Base-by-base conservation (phyloP, 2,797 vertebrate genomes). In the Argya squamiceps region DNA sequence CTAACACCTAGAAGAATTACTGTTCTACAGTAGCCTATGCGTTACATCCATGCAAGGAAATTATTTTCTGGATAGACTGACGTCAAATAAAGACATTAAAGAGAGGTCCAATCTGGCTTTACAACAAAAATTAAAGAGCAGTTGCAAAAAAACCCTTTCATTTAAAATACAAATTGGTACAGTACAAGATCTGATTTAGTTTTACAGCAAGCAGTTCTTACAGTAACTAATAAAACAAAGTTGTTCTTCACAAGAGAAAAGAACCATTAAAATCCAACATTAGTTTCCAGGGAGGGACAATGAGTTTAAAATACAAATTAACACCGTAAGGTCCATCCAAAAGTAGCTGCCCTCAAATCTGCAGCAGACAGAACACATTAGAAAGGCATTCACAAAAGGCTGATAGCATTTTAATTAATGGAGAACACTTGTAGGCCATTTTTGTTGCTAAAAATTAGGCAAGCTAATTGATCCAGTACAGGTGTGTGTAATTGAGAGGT, bases 391-490 rank as follows among this genome's bases (percentile, higher is more conserved):
- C 65, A 4, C 89, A 97, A 94, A 95, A 88, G n/a, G 47, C 94
- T 97, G 92, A 91, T 95, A 94, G 81, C 84, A 96, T 84, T 97
- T 97, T 93, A 97, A 97, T 97, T 94, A 97, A 97, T 92, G 81
- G 75, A 93, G 93, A 84, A 92, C 89, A 94, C 90, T 96, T 96
- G 89, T 93, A 88, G 81, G 78, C 83, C 82, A 97, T 97, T 98
- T 97, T 93, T 97, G 95, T 69, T 92, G 67, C 96, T 97, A 97
- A 88, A 96, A 98, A 96, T 97, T 97, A 98, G 94, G 88, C 71
- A 87, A 65, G 94, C 44, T 98, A 98, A 98, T 98, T 98, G 97
- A 98, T 98, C 95, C 84, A 92, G 93, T 90, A 90, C 98, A 98
- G 98, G 97, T 98, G 98, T 93, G 93, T 98, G 91, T 98, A 98